Evolutionary conservation across 2,113 vertebrate genomes (phyloP).

Genomic region (Pachypanchax playfairii): DNA sequence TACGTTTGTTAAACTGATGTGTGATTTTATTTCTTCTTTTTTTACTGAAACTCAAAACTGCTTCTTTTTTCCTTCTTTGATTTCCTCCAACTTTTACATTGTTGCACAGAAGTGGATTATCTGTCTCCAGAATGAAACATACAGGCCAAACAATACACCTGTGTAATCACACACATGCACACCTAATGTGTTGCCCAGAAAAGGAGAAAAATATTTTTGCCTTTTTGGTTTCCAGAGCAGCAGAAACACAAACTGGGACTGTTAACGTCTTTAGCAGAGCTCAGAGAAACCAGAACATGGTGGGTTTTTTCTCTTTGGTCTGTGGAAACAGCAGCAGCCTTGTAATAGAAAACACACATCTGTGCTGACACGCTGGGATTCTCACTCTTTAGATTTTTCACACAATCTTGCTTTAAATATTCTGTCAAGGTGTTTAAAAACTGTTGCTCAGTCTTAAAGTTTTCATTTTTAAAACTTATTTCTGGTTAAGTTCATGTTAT

Average conservation of each 20-base stretch:
- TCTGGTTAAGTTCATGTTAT: background rate
- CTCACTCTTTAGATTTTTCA: background rate
- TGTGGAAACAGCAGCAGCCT: constrained; percentile 45
- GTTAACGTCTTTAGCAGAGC: constrained; percentile 58
- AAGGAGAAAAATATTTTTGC: constrained; percentile 27
- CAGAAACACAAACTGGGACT: constrained; percentile 38
- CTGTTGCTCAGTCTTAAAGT: background rate
- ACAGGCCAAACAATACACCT: constrained; percentile 29
- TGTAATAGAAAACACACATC: constrained; percentile 61
- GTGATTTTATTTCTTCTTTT: background rate
- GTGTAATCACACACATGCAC: constrained; percentile 6
- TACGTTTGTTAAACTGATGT: background rate
- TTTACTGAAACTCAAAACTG: constrained; percentile 1
- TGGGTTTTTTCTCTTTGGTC: constrained; percentile 47
- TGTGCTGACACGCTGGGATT: constrained; percentile 29
- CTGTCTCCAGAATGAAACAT: background rate
- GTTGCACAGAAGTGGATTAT: constrained; percentile 18
- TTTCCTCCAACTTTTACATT: background rate
- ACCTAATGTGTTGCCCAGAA: constrained; percentile 23
- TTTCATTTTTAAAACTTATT: too few relatives aligned
- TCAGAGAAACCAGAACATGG: constrained; percentile 58
- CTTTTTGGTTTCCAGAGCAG: constrained; percentile 37
- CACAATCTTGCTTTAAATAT: background rate
- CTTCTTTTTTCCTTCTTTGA: background rate
- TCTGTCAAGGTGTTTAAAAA: background rate